Evolutionary conservation across 1,140 invertebrate genomes (phyloP), one percentile per base, ranked within the genome.

Genomic region (Caenorhabditis latens): DNA sequence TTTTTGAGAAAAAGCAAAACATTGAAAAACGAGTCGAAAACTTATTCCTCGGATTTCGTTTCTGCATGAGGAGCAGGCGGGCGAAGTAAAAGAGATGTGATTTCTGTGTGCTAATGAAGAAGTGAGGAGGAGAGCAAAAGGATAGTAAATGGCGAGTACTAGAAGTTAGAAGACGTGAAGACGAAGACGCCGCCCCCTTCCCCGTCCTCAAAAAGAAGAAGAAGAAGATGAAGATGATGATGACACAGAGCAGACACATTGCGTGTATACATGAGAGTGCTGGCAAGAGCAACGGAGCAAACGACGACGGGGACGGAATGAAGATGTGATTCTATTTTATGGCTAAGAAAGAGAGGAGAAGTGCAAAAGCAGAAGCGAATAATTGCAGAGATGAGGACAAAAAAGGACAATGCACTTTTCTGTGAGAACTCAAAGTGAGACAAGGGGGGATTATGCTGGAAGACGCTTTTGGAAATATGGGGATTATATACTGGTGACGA

Each of bases 31-130:
- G 40, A 24, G 42, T 4, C 14, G 24, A 5, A 46, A 71, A 65
- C 61, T 65, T 16, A 65, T 65, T 65, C 9, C 65, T 71, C 65
- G 21, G 65, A 43, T 71, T 71, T 43, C 65, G 16, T n/a, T 21
- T 46, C 4, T 11, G 11, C 32, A 4, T 13, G 32, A 40, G 61
- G n/a, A 65, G 11, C 5, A 13, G 32, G 32, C 32, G 21, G 40
- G 43, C 4, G 42, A 71, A 46, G 13, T 19, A 71, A n/a, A 24
- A 71, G 42, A 43, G 65, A 71, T 71, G 65, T 71, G 65, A 71
- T 71, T 71, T 46, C 65, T 46, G 40, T 71, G 65, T 71, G 65
- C 65, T 71, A 71, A 71, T 71, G 65, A 71, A 71, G 65, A 48
- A 16, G 65, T 21, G 61, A 65, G 21, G 24, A 65, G n/a, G n/a